phyloP scores from a whole-genome alignment of 2,113 vertebrate species.

The Sitta europaea region DNA sequence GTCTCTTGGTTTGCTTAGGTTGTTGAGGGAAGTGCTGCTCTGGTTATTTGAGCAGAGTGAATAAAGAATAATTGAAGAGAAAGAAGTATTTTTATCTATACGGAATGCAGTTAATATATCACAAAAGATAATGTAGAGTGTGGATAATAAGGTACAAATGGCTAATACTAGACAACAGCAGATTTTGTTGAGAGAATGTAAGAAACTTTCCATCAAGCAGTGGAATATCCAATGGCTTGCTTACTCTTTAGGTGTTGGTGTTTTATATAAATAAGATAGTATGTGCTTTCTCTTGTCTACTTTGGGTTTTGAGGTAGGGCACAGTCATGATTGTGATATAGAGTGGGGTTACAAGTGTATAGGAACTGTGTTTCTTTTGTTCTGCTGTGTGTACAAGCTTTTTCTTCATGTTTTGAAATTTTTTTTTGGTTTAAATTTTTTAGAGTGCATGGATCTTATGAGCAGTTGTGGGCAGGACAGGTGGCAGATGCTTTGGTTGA shows the following conservation, averaged over 20 bases:
- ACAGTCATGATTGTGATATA: neutral
- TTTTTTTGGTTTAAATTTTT: neutral
- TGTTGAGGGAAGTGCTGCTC: neutral
- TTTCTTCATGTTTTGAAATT: neutral
- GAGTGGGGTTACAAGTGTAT: neutral
- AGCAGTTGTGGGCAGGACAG: slow-evolving; percentile 92
- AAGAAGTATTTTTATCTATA: neutral
- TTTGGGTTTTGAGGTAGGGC: neutral
- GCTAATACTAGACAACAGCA: neutral
- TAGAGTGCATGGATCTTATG: slow-evolving; percentile 90
- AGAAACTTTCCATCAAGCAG: neutral
- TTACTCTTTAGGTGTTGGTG: neutral
- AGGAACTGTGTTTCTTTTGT: neutral
- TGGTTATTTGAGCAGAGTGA: neutral
- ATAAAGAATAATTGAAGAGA: neutral
- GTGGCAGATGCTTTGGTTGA: slow-evolving; percentile 93
- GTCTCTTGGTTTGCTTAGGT: neutral
- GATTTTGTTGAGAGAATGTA: neutral
- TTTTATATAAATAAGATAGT: neutral
- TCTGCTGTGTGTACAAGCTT: neutral
- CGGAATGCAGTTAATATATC: neutral
- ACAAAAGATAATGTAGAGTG: neutral
- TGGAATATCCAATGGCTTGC: neutral
- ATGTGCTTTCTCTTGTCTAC: neutral
- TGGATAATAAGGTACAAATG: neutral